These are phyloP conservation scores for Dioctria rufipes DNA, from an alignment of 2,888 invertebrate genomes.

Conservation along the genomic window DNA sequence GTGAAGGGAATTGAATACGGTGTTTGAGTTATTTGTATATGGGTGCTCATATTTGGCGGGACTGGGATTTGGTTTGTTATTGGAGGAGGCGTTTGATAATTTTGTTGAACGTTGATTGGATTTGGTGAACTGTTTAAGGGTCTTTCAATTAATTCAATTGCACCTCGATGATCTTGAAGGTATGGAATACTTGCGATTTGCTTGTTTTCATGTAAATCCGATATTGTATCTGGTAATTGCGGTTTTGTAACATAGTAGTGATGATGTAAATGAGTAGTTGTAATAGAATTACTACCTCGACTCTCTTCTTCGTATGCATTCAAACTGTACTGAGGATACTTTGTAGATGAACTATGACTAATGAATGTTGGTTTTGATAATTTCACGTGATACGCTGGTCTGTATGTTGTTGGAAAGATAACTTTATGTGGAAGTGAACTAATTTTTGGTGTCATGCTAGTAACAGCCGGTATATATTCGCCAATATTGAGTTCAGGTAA, in stretches of 20 bases:
- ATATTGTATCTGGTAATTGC: background rate
- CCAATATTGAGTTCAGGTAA: slow-evolving; percentile 66
- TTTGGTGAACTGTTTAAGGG: slow-evolving; percentile 63
- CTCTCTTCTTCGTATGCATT: background rate
- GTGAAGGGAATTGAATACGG: slow-evolving; percentile 55
- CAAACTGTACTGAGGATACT: slow-evolving; percentile 22
- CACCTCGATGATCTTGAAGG: slow-evolving; percentile 59
- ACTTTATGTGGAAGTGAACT: slow-evolving; percentile 63
- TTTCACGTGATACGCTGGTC: slow-evolving; percentile 65
- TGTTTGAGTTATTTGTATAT: slow-evolving; percentile 36
- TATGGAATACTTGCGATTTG: background rate
- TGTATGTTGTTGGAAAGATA: slow-evolving; percentile 66
- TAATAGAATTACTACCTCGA: slow-evolving; percentile 55
- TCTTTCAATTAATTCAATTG: slow-evolving; percentile 64
- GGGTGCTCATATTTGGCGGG: slow-evolving; percentile 46
- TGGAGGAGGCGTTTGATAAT: slow-evolving; percentile 50
- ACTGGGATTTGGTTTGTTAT: slow-evolving; percentile 57
- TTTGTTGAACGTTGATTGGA: background rate
- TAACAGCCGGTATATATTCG: slow-evolving; percentile 65
- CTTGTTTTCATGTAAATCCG: background rate
- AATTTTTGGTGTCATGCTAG: slow-evolving; percentile 63
- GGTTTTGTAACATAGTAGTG: slow-evolving; percentile 68
- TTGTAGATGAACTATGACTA: background rate
- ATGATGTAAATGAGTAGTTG: slow-evolving; percentile 70
- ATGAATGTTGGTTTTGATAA: slow-evolving; percentile 61